Base-by-base conservation (phyloP, 2,888 invertebrate species). In the Euzetes globulus region DNA sequence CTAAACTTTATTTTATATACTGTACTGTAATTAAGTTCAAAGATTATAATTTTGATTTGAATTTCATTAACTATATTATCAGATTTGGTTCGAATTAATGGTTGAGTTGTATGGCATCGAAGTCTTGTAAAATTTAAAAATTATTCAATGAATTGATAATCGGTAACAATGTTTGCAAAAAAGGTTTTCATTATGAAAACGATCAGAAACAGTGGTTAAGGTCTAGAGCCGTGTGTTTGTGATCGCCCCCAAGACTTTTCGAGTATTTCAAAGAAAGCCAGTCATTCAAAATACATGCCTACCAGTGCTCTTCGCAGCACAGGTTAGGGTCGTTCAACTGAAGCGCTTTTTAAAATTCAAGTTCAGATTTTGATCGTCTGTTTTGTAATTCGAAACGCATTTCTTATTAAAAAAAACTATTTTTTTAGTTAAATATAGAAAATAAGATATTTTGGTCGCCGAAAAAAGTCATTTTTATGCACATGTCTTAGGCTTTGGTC, bases 321-420 rank as follows among this genome's bases (percentile, higher is more conserved):
- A 63, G 63, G 63, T 63, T 63, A 63, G 63, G 41, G 63, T 63
- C 63, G 63, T 63, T 63, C 63, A 63, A 63, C 63, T 33, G 15
- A 15, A 63, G 29, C 33, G 33, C 15, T 25, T 58, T 13, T 27
- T n/a, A 9, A 19, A 17, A 19, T 63, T 63, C 63, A 63, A 63
- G 63, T 63, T 63, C 63, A 63, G 1, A 58, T 9, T 41, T 13
- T 33, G 33, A 7, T n/a, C 60, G 33, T 60, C 60, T 63, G 63
- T 63, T 63, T 63, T 63, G 17, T 63, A 63, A 63, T 63, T 29
- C 17, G 1, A 63, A 17, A 17, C 22, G 25, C 63, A 63, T 63
- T 63, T 63, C 27, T 63, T 15, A 29, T 63, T 63, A 33, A 19
- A 33, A 33, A 63, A 7, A 1, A 55, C n/a, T 55, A 55, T 25